Evolutionary conservation across 2,888 invertebrate species (phyloP).

Genomic region (Galerucella calmariensis): DNA sequence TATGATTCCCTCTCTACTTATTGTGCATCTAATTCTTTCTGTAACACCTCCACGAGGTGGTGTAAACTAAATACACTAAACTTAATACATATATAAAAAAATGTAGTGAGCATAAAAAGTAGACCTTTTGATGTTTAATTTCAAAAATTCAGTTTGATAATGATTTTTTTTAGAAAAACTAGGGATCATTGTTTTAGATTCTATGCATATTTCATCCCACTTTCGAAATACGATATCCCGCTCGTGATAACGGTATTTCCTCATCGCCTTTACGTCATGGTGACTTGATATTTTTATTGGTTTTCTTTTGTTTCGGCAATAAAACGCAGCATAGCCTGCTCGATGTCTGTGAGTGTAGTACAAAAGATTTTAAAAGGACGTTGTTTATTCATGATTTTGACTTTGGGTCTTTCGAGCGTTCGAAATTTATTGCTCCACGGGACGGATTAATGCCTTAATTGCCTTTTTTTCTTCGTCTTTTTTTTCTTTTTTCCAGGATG

Average conservation of each 20-base stretch:
- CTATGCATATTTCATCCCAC: not conserved
- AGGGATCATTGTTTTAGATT: not conserved
- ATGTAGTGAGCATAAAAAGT: too few species aligned
- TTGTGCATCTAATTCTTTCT: too few species aligned
- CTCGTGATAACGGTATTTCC: conserved; percentile 1
- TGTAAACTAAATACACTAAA: too few species aligned
- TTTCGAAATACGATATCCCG: not conserved
- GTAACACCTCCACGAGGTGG: too few species aligned
- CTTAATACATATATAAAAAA: too few species aligned
- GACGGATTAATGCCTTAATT: conserved; percentile 24
- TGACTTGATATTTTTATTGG: conserved; percentile 32
- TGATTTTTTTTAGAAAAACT: not conserved
- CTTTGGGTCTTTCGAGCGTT: conserved; percentile 26
- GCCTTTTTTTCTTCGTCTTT: conserved; percentile 1
- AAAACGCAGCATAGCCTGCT: conserved; percentile 12
- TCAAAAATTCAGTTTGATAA: not conserved
- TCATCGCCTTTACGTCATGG: conserved; percentile 22
- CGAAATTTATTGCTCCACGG: conserved; percentile 25
- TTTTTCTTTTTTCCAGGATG: conserved; percentile 8
- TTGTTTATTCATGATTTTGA: conserved; percentile 29
- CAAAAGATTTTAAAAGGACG: conserved; percentile 22
- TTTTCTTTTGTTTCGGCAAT: conserved; percentile 27
- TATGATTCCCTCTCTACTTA: too few species aligned
- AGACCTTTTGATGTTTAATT: too few species aligned
- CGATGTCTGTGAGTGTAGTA: conserved; percentile 14